Evolutionary conservation across 2,797 vertebrate genomes (phyloP).

Genomic region (Danio tinwini): DNA sequence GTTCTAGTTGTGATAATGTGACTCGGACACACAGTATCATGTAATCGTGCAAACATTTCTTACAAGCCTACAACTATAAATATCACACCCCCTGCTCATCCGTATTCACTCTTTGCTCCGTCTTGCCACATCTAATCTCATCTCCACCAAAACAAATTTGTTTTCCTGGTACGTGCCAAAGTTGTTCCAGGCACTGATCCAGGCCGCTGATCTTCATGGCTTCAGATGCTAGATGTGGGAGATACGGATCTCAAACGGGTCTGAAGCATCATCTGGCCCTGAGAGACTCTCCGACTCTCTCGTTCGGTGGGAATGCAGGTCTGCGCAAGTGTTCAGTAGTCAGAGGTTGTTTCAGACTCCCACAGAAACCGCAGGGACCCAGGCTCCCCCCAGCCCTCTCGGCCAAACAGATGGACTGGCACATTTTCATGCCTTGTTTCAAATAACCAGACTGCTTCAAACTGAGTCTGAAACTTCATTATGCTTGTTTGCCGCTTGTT

Average conservation of each 20-base stretch:
- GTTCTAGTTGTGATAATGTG: constrained; percentile 5
- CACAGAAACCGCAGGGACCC: constrained; percentile 39
- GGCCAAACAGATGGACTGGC: constrained; percentile 55
- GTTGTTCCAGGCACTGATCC: constrained; percentile 65
- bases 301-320: constrained; percentile 55
- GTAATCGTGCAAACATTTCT: constrained; percentile 6
- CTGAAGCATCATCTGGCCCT: constrained; percentile 38
- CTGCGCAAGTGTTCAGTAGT: constrained; percentile 24
- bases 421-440: constrained; percentile 41
- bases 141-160: constrained; percentile 66
- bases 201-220: constrained; percentile 60
- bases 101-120: constrained; percentile 52
- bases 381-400: constrained; percentile 20
- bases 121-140: constrained; percentile 66
- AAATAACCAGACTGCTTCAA: constrained; percentile 18
- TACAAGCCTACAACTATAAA: constrained; percentile 18
- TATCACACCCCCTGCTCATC: constrained; percentile 37
- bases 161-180: constrained; percentile 62
- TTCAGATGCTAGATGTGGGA: constrained; percentile 60
- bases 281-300: constrained; percentile 21
- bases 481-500: constrained; percentile 21
- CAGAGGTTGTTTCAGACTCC: constrained; percentile 47
- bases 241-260: constrained; percentile 63
- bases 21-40: neutral
- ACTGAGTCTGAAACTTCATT: constrained; percentile 37